Evolutionary conservation across 2,888 invertebrate species (phyloP), one percentile per base, ranked within the genome.

Genomic region (Melolontha melolontha): DNA sequence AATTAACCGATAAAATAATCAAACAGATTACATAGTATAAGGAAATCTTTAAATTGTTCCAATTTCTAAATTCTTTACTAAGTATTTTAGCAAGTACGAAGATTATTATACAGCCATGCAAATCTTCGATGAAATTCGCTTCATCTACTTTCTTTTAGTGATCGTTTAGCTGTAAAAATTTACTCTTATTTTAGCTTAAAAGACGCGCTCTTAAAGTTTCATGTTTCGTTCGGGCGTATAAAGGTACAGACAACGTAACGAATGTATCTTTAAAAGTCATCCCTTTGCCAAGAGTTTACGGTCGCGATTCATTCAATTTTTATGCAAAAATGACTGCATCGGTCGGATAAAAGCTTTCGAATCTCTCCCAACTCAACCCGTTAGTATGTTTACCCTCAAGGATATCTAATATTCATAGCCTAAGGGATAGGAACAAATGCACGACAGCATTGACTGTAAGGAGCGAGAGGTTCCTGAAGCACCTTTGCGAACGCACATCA

Each of bases 401-500:
- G 62, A 29, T 55, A 70, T 73, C 68, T 73, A 71, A 73, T 73
- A 72, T 73, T 72, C 73, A 73, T 73, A 73, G 73, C 73, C 72
- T 41, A 44, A 63, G 68, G 73, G 72, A 34, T 67, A 39, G 67
- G 51, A 64, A 67, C 54, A 67, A 59, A 64, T 66, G 49, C n/a
- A 40, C 27, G 12, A 8, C 27, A 42, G 59, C 59, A 59, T 29
- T 59, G 44, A 17, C 54, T 40, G 29, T 34, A 59, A 59, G 47
- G 29, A 59, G 29, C 59, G 34, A 44, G 59, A 59, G 29, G 27
- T 59, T 44, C 59, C 59, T 59, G 44, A 59, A 59, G 59, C 44
- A 27, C 59, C 44, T 59, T 44, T 59, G 27, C 41, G 17, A 41
- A 59, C 57, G 41, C 29, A 44, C 27, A 42, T 14, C 16, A 57